Conservation (phyloP, 2,113 vertebrate species). For the Desmodus rotundus region DNA sequence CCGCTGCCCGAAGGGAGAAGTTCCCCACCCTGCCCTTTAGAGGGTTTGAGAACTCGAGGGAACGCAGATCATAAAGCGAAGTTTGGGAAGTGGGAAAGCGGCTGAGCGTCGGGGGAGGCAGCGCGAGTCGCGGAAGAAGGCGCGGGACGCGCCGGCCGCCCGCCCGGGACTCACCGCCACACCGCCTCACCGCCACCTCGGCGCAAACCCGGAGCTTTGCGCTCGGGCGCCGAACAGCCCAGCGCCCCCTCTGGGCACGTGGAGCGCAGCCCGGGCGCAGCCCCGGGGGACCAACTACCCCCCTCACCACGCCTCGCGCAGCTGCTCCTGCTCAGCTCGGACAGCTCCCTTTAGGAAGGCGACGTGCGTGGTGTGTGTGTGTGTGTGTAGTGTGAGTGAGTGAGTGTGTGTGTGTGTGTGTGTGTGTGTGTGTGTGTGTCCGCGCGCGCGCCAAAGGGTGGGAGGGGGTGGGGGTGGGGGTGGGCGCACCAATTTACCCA, state of each 20-base stretch:
- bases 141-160: background rate
- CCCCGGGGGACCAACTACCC: conserved; percentile 63
- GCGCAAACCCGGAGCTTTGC: conserved; percentile 47
- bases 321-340: conserved; percentile 70
- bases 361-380: background rate
- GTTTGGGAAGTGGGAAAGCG: conserved; percentile 35
- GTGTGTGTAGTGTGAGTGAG: too few relatives aligned
- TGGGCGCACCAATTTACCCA: background rate
- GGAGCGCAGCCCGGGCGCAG: conserved; percentile 71
- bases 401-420: background rate
- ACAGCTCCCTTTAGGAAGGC: conserved; percentile 63
- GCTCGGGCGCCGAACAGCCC: conserved; percentile 38
- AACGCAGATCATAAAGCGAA: background rate
- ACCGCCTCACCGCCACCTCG: background rate
- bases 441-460: too few relatives aligned
- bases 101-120: background rate
- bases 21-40: background rate
- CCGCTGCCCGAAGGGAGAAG: background rate
- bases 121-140: background rate
- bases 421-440: background rate
- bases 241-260: conserved; percentile 76
- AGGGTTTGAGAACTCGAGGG: background rate
- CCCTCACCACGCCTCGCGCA: conserved; percentile 63
- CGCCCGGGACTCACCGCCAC: background rate
- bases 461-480: background rate